Conservation (phyloP, 2,888 invertebrate genomes). For the Aleiodes testaceus region DNA sequence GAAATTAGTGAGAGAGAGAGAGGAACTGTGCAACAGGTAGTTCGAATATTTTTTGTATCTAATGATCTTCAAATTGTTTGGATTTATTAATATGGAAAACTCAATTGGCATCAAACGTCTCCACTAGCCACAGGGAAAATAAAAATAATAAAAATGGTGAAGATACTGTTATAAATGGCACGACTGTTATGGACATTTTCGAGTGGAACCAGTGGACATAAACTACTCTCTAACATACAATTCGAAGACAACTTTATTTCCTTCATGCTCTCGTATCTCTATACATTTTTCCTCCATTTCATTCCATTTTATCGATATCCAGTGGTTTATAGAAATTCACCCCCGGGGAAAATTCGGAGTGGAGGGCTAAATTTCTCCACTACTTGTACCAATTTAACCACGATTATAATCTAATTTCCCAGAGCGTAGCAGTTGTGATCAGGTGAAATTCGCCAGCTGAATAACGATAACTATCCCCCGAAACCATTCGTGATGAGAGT, state of each 20-base stretch:
- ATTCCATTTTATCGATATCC: neutral
- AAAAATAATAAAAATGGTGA: neutral
- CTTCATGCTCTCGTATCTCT: neutral
- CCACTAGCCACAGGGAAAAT: neutral
- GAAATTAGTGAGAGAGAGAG: neutral
- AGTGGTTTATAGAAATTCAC: neutral
- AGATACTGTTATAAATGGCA: constrained; percentile 23
- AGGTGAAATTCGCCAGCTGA: constrained; percentile 3
- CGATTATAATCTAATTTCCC: constrained; percentile 23
- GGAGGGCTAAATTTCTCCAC: neutral
- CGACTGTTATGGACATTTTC: constrained; percentile 33
- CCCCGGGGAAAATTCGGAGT: neutral
- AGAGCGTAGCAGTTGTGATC: constrained; percentile 9
- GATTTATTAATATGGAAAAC: too few relatives aligned
- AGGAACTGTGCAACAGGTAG: neutral
- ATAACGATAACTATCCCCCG: constrained; percentile 19
- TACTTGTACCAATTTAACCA: constrained; percentile 17
- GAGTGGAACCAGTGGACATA: neutral
- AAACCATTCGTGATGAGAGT: constrained; percentile 19
- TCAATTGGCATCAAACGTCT: neutral
- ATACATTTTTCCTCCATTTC: neutral
- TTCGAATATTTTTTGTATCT: too few relatives aligned
- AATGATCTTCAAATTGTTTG: too few relatives aligned
- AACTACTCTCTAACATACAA: constrained; percentile 2
- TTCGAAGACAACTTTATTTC: constrained; percentile 24